A percentile compares a stretch with the other conserved stretches of the same genome.
These are phyloP conservation scores for Lepus europaeus DNA, from an alignment of 2,113 vertebrate species.

Conservation along the genomic window DNA sequence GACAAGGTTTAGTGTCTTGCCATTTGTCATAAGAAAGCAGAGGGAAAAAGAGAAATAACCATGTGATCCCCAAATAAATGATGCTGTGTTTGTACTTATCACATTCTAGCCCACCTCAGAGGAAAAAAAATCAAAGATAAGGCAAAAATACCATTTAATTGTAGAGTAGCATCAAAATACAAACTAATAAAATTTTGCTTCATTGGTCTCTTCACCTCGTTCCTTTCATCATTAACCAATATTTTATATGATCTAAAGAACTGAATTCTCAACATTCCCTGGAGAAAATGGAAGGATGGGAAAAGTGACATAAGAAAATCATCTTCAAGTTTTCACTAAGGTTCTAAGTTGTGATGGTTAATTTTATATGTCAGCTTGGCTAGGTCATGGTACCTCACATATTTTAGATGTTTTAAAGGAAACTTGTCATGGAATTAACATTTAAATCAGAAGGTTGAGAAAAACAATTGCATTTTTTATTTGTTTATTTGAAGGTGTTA, in stretches of 20 bases:
- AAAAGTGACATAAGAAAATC: neutral
- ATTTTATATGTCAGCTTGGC: neutral
- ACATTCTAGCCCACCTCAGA: neutral
- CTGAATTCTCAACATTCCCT: neutral
- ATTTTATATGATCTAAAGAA: neutral
- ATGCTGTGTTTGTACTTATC: neutral
- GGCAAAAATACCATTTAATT: too few relatives aligned
- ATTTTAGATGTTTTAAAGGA: neutral
- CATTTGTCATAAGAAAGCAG: neutral
- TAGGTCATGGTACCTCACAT: neutral
- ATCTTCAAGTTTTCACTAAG: neutral
- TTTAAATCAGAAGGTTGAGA: neutral
- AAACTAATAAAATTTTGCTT: neutral
- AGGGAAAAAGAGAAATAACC: neutral
- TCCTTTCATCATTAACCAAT: neutral
- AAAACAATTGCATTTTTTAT: neutral
- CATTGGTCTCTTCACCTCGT: neutral
- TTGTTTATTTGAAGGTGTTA: neutral
- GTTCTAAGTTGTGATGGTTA: neutral
- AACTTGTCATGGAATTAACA: neutral
- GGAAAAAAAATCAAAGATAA: neutral
- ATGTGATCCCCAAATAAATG: neutral
- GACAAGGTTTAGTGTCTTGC: neutral
- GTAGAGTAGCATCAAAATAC: neutral
- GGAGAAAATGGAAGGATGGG: neutral